Percentiles rank a stretch among this genome's conserved stretches.
These are phyloP conservation scores for Tragelaphus oryx DNA, from an alignment of 2,797 vertebrate species.

Conservation along the genomic window DNA sequence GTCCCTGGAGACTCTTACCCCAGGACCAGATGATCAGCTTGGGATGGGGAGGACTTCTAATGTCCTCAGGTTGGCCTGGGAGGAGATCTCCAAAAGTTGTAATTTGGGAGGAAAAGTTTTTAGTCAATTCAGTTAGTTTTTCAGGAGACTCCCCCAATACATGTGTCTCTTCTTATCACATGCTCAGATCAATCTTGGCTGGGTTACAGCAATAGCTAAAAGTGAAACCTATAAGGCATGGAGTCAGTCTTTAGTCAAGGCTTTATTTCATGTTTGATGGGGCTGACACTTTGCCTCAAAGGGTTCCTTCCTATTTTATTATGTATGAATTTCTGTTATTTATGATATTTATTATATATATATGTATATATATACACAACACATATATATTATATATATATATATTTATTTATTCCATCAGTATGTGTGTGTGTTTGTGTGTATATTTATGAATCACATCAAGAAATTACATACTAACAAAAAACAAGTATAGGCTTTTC, in stretches of 20 bases:
- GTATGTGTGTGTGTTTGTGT: neutral
- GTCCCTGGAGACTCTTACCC: neutral
- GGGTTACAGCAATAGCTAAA: neutral
- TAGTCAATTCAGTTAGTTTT: neutral
- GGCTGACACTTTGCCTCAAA: neutral
- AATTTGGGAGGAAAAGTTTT: neutral
- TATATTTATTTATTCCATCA: neutral
- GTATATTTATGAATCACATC: neutral
- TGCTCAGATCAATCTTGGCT: neutral
- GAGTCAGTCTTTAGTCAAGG: neutral
- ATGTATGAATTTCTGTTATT: neutral
- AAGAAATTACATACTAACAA: neutral
- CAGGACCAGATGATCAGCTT: neutral
- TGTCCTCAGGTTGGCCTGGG: neutral
- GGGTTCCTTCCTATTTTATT: neutral
- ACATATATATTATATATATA: too few relatives aligned
- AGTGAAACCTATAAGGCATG: neutral
- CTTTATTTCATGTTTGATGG: neutral
- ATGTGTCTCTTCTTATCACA: neutral
- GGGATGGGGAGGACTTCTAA: neutral
- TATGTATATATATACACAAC: rapidly evolving
- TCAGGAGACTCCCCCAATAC: neutral
- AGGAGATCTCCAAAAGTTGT: neutral
- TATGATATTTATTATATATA: neutral
- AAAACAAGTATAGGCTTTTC: neutral